Percentiles rank a stretch among this genome's conserved stretches.
phyloP scores from a whole-genome alignment of 2,888 invertebrate genomes.

The Agonum fuliginosum region DNA sequence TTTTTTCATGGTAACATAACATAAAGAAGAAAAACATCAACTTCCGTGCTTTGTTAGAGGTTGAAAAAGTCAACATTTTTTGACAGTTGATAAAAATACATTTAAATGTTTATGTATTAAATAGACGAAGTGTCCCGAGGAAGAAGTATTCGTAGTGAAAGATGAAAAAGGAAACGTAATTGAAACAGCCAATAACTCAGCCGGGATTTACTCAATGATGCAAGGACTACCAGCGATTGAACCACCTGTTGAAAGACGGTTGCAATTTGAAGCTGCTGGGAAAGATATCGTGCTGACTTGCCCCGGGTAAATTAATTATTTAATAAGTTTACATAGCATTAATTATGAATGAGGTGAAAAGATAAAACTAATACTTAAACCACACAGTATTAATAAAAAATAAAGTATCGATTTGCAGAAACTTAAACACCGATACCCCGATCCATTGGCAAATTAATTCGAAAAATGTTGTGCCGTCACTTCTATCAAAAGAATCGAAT shows the following conservation, averaged over 20 bases:
- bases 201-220: slow-evolving; percentile 76
- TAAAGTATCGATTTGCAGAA: slow-evolving; percentile 72
- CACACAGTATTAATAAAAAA: too few relatives aligned
- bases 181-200: slow-evolving; percentile 78
- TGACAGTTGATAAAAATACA: too few relatives aligned
- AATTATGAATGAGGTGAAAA: slow-evolving; percentile 5
- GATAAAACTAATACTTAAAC: too few relatives aligned
- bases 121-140: slow-evolving; percentile 72
- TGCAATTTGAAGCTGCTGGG: slow-evolving; percentile 71
- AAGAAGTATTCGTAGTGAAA: slow-evolving; percentile 74
- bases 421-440: slow-evolving; percentile 75
- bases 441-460: slow-evolving; percentile 76
- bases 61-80: too few relatives aligned
- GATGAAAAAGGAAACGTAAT: slow-evolving; percentile 75
- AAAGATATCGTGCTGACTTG: slow-evolving; percentile 71
- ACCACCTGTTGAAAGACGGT: slow-evolving; percentile 71
- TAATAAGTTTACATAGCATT: background rate
- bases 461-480: slow-evolving; percentile 73
- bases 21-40: too few relatives aligned
- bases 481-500: slow-evolving; percentile 73
- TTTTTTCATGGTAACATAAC: too few relatives aligned
- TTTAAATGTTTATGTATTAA: too few relatives aligned
- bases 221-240: slow-evolving; percentile 73
- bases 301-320: slow-evolving; percentile 72
- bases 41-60: too few relatives aligned